Conservation (phyloP, 2,797 vertebrate species). For the Emydoidea blandingii region DNA sequence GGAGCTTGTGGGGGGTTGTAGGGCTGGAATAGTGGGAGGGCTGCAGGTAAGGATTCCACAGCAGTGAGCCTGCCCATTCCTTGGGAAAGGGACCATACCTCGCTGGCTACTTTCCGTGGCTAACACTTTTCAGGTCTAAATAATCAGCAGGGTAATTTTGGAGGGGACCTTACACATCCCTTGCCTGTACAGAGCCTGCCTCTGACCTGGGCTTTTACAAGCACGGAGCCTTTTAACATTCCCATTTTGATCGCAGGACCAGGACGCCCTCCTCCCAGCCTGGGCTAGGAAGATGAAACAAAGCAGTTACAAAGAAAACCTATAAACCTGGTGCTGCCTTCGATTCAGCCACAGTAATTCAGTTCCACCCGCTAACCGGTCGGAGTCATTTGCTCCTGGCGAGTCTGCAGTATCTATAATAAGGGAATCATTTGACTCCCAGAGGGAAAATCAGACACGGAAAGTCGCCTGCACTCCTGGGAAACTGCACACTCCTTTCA, state of each 20-base stretch:
- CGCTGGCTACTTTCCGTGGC: background rate
- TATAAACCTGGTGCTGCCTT: background rate
- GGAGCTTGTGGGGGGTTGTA: background rate
- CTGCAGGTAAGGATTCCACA: background rate
- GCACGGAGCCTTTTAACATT: background rate
- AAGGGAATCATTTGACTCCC: background rate
- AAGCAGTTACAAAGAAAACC: background rate
- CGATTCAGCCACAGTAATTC: background rate
- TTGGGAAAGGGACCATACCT: background rate
- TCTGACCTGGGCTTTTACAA: background rate
- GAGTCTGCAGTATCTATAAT: background rate
- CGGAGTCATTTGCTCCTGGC: background rate
- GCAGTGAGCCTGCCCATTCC: background rate
- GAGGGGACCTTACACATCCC: background rate
- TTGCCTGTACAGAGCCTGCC: background rate
- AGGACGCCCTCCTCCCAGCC: background rate
- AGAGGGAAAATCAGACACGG: background rate
- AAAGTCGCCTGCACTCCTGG: background rate
- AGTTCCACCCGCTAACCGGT: background rate
- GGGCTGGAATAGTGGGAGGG: background rate
- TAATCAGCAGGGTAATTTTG: background rate
- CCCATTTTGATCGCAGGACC: background rate
- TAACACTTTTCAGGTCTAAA: background rate
- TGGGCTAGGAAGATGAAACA: background rate
- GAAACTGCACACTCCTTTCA: background rate